Evolutionary conservation across 2,113 vertebrate genomes (phyloP), one percentile per base, ranked within the genome.

Genomic region (Aspidoscelis tigris): DNA sequence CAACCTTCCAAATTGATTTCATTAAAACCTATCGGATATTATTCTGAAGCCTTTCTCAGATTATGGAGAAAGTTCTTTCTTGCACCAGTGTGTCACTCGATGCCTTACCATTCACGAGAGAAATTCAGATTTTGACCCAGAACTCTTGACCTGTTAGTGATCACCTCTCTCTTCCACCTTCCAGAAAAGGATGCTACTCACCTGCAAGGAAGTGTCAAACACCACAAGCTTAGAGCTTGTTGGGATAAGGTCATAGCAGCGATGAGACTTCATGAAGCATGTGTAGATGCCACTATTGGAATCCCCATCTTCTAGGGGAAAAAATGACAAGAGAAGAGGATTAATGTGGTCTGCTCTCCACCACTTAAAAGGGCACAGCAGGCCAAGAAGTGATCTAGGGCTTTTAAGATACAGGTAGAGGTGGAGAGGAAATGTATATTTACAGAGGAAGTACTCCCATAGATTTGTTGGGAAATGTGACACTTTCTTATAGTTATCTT

Each of bases 191-290:
- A 18, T 44, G 76, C 33, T 2, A 80, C 94, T 88, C 84, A 99
- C 98, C 98, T 99, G 98, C 80, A 99, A 95, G 70, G 98, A 99
- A 0, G 97, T 99, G 92, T 99, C 98, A 84, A 99, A 99, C 21
- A 99, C 98, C n/a, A 99, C 98, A 82, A 99, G 93, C 91, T 99
- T 99, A 91, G 98, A 99, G 92, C 98, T 99, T 83, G 98, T 99
- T 69, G 98, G 98, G 88, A 99, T 98, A 22, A 99, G 97, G 92
- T 99, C 98, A 70, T 99, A 99, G 94, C 98, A 99, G 77, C 97
- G 97, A 85, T 99, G 98, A 26, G 98, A 98, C 92, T 98, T 99
- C 98, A 99, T 99, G 92, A 99, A 99, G 90, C 95, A 86, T 1
- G 97, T 98, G 92, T 99, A 99, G 66, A 98, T 97, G 0, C 94